Evolutionary conservation across 2,797 vertebrate species (phyloP).

Genomic region (Tokudaia muenninki): DNA sequence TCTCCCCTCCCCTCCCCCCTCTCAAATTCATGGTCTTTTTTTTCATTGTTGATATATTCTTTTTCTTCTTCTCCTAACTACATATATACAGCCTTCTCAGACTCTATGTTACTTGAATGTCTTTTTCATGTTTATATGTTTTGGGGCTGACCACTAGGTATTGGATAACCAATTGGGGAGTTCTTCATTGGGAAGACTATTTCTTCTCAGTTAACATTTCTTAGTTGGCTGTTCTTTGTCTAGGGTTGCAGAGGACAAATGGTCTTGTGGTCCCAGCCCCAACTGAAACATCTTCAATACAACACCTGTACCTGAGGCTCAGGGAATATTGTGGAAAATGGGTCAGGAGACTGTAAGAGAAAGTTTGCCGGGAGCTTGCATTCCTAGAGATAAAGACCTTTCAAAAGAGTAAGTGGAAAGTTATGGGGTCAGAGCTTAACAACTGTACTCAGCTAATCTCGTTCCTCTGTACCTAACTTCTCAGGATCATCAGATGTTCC

Average conservation of each 20-base stretch:
- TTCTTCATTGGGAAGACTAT: not conserved
- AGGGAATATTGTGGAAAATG: not conserved
- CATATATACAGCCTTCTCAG: not conserved
- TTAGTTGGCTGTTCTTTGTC: not conserved
- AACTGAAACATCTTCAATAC: too few species aligned
- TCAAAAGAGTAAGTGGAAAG: constrained; percentile 18
- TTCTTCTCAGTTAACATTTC: not conserved
- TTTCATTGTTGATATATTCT: not conserved
- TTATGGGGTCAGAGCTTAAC: constrained; percentile 52
- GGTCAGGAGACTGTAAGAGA: not conserved
- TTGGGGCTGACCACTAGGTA: not conserved
- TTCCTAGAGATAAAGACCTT: not conserved
- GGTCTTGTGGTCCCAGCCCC: not conserved
- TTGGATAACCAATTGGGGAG: not conserved
- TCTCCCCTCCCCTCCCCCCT: not conserved
- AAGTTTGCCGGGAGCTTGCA: not conserved
- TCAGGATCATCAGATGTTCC: not conserved
- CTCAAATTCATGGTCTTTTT: not conserved
- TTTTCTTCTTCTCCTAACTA: not conserved
- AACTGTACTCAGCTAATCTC: not conserved
- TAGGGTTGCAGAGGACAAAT: not conserved
- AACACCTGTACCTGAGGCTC: not conserved
- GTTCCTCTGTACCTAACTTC: not conserved
- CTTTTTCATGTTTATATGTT: not conserved
- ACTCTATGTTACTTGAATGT: not conserved